A percentile compares a stretch with the other conserved stretches of the same genome.
These are phyloP conservation scores for Thalassophryne amazonica DNA, from an alignment of 2,797 vertebrate species.

Conservation along the genomic window DNA sequence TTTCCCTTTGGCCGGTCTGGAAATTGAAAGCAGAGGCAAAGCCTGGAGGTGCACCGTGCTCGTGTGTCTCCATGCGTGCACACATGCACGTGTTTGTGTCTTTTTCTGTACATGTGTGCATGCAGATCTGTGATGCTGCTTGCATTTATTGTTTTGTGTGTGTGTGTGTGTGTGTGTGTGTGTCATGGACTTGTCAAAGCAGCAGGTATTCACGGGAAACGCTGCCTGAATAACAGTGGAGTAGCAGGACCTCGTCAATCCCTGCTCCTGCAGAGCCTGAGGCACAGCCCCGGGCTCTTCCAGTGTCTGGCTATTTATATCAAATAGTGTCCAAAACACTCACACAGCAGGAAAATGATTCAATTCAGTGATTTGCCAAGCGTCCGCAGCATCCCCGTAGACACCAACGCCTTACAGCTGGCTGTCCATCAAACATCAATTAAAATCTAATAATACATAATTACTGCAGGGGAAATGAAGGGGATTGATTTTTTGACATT, in stretches of 20 bases:
- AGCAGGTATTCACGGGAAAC: constrained; percentile 16
- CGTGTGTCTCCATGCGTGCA: not conserved
- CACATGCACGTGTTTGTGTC: not conserved
- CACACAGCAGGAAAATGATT: constrained; percentile 23
- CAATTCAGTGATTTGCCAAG: constrained; percentile 2
- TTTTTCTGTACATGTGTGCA: not conserved
- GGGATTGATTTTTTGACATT: constrained; percentile 30
- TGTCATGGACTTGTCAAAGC: constrained; percentile 1
- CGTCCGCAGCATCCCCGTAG: not conserved
- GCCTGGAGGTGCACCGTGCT: constrained; percentile 57
- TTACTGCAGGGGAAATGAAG: constrained; percentile 4
- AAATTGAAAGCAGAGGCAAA: constrained; percentile 73
- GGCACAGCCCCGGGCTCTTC: constrained; percentile 49
- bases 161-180: not conserved
- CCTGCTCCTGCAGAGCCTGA: constrained; percentile 41
- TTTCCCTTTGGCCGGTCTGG: constrained; percentile 65
- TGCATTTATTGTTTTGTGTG: constrained; percentile 22
- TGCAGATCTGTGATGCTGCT: not conserved
- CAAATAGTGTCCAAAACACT: constrained; percentile 20
- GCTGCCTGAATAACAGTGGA: constrained; percentile 21
- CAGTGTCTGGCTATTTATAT: constrained; percentile 40
- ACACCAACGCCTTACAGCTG: constrained; percentile 9
- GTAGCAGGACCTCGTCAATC: constrained; percentile 32
- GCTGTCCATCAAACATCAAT: constrained; percentile 13
- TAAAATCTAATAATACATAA: constrained; percentile 1